Evolutionary conservation across 2,797 vertebrate species (phyloP).

Genomic region (Acipenser ruthenus): DNA sequence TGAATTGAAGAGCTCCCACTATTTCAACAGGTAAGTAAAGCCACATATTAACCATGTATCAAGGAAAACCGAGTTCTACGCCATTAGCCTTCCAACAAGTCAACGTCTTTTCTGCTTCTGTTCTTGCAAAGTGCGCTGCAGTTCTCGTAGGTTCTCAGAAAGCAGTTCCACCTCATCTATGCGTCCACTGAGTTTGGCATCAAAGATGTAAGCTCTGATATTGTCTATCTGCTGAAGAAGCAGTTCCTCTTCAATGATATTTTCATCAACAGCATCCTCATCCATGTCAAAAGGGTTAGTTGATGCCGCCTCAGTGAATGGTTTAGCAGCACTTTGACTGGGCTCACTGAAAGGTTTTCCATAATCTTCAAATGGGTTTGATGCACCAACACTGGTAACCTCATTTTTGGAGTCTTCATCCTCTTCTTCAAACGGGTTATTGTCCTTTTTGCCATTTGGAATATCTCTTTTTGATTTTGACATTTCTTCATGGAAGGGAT

Average conservation of each 20-base stretch:
- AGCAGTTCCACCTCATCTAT: slow-evolving; percentile 91
- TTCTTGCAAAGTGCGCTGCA: slow-evolving; percentile 78
- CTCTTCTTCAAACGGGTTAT: slow-evolving; percentile 86
- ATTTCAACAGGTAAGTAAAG: neutral
- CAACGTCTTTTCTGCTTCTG: slow-evolving; percentile 73
- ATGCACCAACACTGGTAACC: slow-evolving; percentile 16
- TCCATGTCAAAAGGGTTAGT: slow-evolving; percentile 82
- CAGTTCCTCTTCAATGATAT: slow-evolving; percentile 86
- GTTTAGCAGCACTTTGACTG: slow-evolving; percentile 41
- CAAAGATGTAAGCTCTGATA: slow-evolving; percentile 93
- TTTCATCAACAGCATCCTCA: slow-evolving; percentile 46
- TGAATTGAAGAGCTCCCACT: neutral
- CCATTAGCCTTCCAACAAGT: slow-evolving; percentile 15
- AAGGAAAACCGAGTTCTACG: neutral
- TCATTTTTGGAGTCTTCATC: slow-evolving; percentile 44
- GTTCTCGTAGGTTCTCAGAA: slow-evolving; percentile 82
- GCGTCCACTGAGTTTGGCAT: slow-evolving; percentile 86
- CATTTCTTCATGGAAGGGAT: slow-evolving; percentile 62
- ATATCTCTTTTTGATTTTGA: slow-evolving; percentile 36
- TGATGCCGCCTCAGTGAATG: slow-evolving; percentile 49
- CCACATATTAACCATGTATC: neutral
- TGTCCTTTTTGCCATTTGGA: slow-evolving; percentile 60
- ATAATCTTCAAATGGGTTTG: slow-evolving; percentile 71
- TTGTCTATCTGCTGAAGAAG: slow-evolving; percentile 97
- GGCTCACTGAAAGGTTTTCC: slow-evolving; percentile 50